phyloP scores from a whole-genome alignment of 2,888 invertebrate species.

The Dione vanillae region DNA sequence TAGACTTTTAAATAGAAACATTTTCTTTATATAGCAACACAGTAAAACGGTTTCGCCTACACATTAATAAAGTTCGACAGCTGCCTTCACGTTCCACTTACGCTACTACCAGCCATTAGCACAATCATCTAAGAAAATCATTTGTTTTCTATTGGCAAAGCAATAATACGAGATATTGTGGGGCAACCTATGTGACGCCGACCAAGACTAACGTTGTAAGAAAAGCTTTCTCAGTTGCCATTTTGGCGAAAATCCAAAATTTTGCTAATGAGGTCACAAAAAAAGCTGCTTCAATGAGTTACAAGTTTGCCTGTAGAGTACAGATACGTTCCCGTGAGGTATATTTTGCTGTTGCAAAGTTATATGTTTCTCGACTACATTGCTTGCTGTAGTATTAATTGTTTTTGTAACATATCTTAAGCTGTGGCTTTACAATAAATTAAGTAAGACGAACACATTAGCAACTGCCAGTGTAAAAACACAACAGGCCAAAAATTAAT shows the following conservation, averaged over 20 bases:
- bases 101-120: conserved; percentile 27
- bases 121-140: conserved; percentile 37
- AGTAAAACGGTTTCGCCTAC: background rate
- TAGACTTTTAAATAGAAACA: background rate
- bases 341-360: conserved; percentile 21
- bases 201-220: conserved; percentile 42
- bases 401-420: conserved; percentile 22
- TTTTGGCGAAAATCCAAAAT: conserved; percentile 55
- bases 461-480: background rate
- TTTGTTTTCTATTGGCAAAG: conserved; percentile 43
- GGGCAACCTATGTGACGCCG: conserved; percentile 34
- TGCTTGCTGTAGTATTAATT: conserved; percentile 9
- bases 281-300: conserved; percentile 52
- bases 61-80: conserved; percentile 35
- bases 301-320: conserved; percentile 44
- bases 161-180: conserved; percentile 38
- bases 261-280: conserved; percentile 54
- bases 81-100: conserved; percentile 29
- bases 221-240: conserved; percentile 50
- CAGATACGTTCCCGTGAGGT: conserved; percentile 42
- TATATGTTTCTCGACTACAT: conserved; percentile 10
- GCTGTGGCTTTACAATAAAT: conserved; percentile 3
- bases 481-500: background rate
- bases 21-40: background rate
- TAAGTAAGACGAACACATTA: conserved; percentile 7